Conservation (phyloP, 2,888 invertebrate species). For the Lobophora halterata region DNA sequence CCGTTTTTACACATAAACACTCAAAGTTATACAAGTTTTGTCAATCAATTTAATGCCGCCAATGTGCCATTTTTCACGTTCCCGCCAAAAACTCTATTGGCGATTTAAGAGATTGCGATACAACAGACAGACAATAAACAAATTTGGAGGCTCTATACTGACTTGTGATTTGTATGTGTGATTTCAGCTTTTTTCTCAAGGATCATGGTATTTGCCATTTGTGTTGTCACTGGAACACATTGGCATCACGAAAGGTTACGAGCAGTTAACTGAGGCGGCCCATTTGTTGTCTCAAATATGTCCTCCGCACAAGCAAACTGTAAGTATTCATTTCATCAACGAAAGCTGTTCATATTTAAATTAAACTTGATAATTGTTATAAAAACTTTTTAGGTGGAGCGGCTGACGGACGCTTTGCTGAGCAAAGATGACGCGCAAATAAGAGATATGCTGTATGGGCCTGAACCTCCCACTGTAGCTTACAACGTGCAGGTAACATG, state of each 20-base stretch:
- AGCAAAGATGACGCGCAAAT: conserved; percentile 67
- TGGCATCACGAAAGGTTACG: conserved; percentile 90
- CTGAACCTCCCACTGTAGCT: conserved; percentile 72
- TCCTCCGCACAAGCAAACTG: conserved; percentile 87
- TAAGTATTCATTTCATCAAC: conserved; percentile 46
- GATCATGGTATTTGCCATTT: conserved; percentile 88
- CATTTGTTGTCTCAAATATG: conserved; percentile 89
- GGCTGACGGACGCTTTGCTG: conserved; percentile 67
- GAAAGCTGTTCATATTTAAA: no score
- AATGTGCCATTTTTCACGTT: no score
- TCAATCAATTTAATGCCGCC: no score
- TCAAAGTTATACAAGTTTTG: no score
- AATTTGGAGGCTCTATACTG: no score
- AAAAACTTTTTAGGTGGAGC: conserved; percentile 55
- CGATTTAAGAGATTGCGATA: no score
- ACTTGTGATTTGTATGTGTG: conserved; percentile 5
- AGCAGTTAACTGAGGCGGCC: conserved; percentile 91
- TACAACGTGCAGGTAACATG: conserved; percentile 68
- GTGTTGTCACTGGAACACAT: conserved; percentile 93
- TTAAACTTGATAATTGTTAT: no score
- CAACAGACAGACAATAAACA: no score
- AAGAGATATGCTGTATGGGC: conserved; percentile 71
- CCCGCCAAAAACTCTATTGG: no score
- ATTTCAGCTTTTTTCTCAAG: conserved; percentile 89
- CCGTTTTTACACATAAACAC: no score